Evolutionary conservation across 2,888 invertebrate species (phyloP).

Genomic region (Noctua janthina): DNA sequence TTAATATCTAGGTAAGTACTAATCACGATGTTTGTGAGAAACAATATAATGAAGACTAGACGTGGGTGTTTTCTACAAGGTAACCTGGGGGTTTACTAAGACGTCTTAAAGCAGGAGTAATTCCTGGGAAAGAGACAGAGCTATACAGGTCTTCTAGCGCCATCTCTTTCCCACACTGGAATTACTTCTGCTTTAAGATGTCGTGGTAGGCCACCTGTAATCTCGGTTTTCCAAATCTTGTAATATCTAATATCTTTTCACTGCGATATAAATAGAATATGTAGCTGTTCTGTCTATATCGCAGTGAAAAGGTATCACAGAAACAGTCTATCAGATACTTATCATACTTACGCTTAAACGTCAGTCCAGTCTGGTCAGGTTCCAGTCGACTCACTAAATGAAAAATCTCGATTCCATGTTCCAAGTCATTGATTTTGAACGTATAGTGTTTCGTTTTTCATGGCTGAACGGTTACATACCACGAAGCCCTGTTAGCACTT

Average conservation of each 20-base stretch:
- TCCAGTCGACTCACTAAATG: slow-evolving; percentile 11
- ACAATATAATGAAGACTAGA: not conserved
- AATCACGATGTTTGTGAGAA: not conserved
- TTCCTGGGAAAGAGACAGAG: too few species aligned
- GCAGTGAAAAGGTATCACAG: not conserved
- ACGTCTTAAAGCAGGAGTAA: too few species aligned
- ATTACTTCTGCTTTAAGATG: too few species aligned
- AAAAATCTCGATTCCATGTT: slow-evolving; percentile 40
- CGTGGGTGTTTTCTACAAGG: not conserved
- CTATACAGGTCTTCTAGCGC: too few species aligned
- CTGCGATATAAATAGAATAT: too few species aligned
- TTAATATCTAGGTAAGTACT: not conserved
- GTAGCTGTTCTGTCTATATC: not conserved
- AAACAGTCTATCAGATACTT: not conserved
- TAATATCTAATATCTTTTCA: too few species aligned
- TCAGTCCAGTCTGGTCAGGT: not conserved
- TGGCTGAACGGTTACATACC: slow-evolving; percentile 68
- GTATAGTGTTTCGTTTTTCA: slow-evolving; percentile 61
- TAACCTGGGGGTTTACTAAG: too few species aligned
- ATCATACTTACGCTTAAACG: not conserved
- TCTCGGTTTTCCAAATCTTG: not conserved
- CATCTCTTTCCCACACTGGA: too few species aligned
- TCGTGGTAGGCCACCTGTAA: not conserved
- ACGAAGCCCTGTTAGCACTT: slow-evolving; percentile 71
- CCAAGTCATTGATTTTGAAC: slow-evolving; percentile 47